These are phyloP conservation scores for Macropus fuliginosus DNA, from an alignment of 2,797 vertebrate genomes.

Conservation along the genomic window DNA sequence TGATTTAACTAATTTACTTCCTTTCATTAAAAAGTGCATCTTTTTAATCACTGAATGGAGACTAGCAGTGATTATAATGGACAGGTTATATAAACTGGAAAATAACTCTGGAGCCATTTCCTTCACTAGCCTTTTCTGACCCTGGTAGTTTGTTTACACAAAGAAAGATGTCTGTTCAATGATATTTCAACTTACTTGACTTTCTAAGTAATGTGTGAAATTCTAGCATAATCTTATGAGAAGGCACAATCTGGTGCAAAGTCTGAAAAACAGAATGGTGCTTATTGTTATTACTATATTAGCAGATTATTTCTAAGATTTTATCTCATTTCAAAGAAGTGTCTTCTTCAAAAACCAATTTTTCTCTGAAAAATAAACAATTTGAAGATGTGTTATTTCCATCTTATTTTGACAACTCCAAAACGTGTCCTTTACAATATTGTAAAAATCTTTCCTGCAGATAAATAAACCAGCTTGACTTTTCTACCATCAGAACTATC, in stretches of 20 bases:
- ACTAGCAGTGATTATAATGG: neutral
- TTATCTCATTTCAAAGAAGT: constrained; percentile 45
- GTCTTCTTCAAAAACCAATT: neutral
- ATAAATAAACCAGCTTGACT: constrained; percentile 11
- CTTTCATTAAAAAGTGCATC: neutral
- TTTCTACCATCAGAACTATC: neutral
- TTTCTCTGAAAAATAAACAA: constrained; percentile 35
- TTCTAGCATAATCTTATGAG: constrained; percentile 94
- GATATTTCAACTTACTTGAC: constrained; percentile 83
- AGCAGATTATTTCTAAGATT: constrained; percentile 36
- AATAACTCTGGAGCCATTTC: neutral
- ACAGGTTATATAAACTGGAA: neutral
- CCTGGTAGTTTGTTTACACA: neutral
- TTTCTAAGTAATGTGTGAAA: constrained; percentile 87
- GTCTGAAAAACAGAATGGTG: constrained; percentile 83
- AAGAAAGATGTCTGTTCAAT: neutral
- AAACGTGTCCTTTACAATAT: constrained; percentile 2
- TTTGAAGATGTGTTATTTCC: constrained; percentile 24
- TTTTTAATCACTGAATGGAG: neutral
- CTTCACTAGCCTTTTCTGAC: neutral
- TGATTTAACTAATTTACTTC: neutral
- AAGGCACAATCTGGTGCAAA: constrained; percentile 90
- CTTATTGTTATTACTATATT: neutral
- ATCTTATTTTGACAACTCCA: neutral
- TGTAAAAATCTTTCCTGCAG: neutral